Evolutionary conservation across 2,888 invertebrate species (phyloP).

Genomic region (Himalopsyche kuldschensis): DNA sequence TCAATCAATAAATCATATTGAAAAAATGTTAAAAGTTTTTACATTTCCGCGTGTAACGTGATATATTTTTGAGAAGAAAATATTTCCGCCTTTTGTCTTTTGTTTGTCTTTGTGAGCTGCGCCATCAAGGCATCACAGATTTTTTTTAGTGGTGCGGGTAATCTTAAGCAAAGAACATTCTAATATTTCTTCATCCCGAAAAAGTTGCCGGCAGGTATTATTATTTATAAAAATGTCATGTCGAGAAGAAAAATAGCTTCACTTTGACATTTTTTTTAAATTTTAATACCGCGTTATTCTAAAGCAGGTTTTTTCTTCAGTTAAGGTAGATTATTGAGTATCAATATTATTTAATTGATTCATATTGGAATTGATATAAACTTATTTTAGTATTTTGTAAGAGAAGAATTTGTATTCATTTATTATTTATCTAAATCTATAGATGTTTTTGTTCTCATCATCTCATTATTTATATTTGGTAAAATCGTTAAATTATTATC

Average conservation of each 20-base stretch:
- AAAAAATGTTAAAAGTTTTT: slow-evolving; percentile 7
- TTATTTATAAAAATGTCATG: slow-evolving; percentile 8
- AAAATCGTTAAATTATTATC: no score
- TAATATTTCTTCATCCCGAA: slow-evolving; percentile 15
- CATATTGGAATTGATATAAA: no score
- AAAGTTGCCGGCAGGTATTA: slow-evolving; percentile 15
- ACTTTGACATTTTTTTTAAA: background rate
- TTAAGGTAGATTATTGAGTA: no score
- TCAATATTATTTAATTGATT: no score
- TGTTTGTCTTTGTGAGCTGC: slow-evolving; percentile 17
- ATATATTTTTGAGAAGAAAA: slow-evolving; percentile 14
- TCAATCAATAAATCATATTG: background rate
- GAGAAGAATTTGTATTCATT: no score
- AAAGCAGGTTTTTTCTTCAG: background rate
- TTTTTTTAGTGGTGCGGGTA: background rate
- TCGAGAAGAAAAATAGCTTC: slow-evolving; percentile 12
- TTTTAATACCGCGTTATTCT: background rate
- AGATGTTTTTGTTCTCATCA: no score
- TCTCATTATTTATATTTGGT: no score
- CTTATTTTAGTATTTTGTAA: no score
- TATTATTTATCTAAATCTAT: no score
- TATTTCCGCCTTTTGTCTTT: slow-evolving; percentile 24
- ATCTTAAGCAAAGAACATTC: slow-evolving; percentile 21
- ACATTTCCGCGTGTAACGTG: slow-evolving; percentile 18
- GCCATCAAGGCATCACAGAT: background rate